Conservation (phyloP, 2,888 invertebrate genomes). For the Nephrotoma flavescens region DNA sequence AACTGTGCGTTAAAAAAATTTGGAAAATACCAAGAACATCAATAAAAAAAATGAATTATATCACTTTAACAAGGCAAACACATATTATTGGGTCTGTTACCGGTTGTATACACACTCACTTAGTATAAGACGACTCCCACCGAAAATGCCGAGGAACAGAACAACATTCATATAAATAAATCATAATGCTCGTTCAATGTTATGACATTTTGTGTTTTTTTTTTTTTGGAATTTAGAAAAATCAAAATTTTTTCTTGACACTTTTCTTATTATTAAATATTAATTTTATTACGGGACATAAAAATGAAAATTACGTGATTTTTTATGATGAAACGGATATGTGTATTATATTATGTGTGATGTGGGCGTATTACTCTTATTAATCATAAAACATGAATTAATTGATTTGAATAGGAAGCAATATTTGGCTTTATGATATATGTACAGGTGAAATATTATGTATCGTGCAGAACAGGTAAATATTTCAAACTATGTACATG, state of each 20-base stretch:
- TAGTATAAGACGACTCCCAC: not conserved
- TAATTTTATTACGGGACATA: not conserved
- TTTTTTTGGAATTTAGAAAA: not conserved
- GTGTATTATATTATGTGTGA: not conserved
- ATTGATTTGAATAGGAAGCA: not conserved
- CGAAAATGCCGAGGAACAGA: not conserved
- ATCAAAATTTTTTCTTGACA: not conserved
- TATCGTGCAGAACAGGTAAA: not conserved
- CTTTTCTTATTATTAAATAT: not conserved
- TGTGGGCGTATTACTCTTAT: not conserved
- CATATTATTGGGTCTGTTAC: not conserved
- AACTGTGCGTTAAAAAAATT: not conserved
- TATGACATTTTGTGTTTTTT: not conserved
- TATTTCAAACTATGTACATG: not conserved
- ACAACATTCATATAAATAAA: not conserved
- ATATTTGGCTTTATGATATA: not conserved
- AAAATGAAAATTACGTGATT: not conserved
- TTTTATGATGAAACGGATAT: not conserved
- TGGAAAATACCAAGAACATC: not conserved
- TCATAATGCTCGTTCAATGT: not conserved
- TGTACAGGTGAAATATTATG: not conserved
- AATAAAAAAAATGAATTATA: not conserved
- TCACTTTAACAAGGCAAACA: not conserved
- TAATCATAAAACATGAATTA: not conserved
- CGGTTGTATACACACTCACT: not conserved